Evolutionary conservation across 2,888 invertebrate species (phyloP).

Genomic region (Clistopyga incitator): DNA sequence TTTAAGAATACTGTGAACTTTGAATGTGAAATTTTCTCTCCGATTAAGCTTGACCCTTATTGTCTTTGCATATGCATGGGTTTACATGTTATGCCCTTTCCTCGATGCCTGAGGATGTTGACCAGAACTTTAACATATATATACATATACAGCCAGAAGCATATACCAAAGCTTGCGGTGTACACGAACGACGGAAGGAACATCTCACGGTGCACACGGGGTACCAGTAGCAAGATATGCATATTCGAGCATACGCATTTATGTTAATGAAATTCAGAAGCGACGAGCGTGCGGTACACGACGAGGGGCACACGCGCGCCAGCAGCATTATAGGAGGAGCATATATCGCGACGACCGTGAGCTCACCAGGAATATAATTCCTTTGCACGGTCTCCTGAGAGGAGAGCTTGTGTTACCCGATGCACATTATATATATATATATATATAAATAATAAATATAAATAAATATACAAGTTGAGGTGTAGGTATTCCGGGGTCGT

Average conservation of each 20-base stretch:
- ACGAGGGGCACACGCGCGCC: constrained; percentile 48
- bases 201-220: constrained; percentile 61
- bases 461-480: neutral
- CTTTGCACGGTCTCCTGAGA: constrained; percentile 39
- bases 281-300: constrained; percentile 68
- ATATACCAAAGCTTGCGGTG: constrained; percentile 13
- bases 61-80: constrained; percentile 1
- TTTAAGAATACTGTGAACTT: too few relatives aligned
- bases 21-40: neutral
- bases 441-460: constrained; percentile 39
- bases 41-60: neutral
- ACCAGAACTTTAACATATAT: constrained; percentile 33
- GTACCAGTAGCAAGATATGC: constrained; percentile 67
- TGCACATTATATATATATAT: constrained; percentile 49
- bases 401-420: constrained; percentile 61
- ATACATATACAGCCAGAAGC: constrained; percentile 9
- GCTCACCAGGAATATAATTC: constrained; percentile 63
- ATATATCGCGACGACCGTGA: constrained; percentile 34
- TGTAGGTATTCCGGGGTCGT: constrained; percentile 43
- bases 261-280: constrained; percentile 78
- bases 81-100: constrained; percentile 17
- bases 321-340: constrained; percentile 7
- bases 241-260: constrained; percentile 69
- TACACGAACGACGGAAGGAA: constrained; percentile 49
- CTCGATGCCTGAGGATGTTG: constrained; percentile 58